These are phyloP conservation scores for Gnathonemus echidnorhynchus DNA, from an alignment of 2,113 vertebrate genomes.

Conservation along the genomic window DNA sequence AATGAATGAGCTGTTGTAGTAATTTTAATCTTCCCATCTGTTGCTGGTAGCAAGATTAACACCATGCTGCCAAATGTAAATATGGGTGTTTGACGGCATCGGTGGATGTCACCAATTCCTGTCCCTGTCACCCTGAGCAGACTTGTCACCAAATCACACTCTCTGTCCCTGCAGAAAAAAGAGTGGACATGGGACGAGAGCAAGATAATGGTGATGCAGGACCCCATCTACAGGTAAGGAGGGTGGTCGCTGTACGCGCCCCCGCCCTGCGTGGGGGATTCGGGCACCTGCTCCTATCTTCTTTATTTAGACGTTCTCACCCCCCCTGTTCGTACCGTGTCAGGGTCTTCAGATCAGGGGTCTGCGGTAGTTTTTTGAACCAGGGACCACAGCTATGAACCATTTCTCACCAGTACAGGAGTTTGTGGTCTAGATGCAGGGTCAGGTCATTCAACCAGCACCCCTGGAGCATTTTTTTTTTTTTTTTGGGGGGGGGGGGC, in stretches of 20 bases:
- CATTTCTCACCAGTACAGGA: neutral
- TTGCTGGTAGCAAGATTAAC: neutral
- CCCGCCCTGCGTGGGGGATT: neutral
- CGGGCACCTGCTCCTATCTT: neutral
- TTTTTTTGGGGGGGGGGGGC: too few relatives aligned
- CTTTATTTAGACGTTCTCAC: neutral
- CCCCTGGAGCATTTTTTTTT: too few relatives aligned
- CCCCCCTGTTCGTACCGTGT: neutral
- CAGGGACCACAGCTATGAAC: neutral
- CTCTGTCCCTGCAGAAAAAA: conserved; percentile 71
- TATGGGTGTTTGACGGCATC: neutral
- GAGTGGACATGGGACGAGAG: conserved; percentile 88
- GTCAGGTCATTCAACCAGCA: neutral
- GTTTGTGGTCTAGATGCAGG: neutral
- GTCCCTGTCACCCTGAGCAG: neutral
- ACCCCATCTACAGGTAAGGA: conserved; percentile 87
- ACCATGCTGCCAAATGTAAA: neutral
- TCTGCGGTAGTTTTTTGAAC: neutral
- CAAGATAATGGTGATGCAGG: conserved; percentile 81
- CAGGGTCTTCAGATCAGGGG: neutral
- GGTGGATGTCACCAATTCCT: neutral
- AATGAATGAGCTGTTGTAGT: neutral
- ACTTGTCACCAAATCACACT: neutral
- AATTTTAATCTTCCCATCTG: neutral
- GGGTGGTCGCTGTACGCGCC: neutral